A percentile compares a stretch with the other conserved stretches of the same genome.
phyloP scores from a whole-genome alignment of 2,797 vertebrate species.

The Pangasius djambal region DNA sequence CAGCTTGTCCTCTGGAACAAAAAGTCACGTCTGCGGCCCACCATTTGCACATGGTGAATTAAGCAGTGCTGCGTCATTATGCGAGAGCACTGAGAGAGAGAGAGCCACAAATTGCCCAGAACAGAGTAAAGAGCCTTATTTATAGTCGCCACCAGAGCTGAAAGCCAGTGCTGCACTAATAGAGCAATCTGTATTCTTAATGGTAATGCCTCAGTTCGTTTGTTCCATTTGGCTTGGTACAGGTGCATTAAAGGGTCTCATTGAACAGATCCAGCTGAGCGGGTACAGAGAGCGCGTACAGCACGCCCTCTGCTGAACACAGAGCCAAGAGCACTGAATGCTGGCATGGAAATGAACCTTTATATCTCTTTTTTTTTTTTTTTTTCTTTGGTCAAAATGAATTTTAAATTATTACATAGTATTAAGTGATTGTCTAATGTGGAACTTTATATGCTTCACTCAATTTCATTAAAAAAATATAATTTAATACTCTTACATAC shows the following conservation, averaged over 20 bases:
- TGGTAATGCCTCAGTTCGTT: conserved; percentile 77
- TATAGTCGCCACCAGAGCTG: conserved; percentile 70
- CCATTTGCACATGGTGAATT: conserved; percentile 67
- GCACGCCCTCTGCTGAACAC: conserved; percentile 71
- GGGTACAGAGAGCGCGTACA: conserved; percentile 47
- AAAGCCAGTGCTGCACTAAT: conserved; percentile 75
- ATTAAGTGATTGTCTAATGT: neutral
- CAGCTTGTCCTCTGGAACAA: conserved; percentile 64
- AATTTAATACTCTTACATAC: neutral
- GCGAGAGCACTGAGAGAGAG: conserved; percentile 62
- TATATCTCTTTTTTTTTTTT: neutral
- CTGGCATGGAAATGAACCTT: neutral
- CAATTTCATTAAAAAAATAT: neutral
- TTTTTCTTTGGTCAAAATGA: neutral
- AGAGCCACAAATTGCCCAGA: conserved; percentile 73
- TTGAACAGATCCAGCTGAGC: conserved; percentile 64
- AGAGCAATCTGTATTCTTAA: conserved; percentile 81
- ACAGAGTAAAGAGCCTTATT: conserved; percentile 76
- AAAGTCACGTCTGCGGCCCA: conserved; percentile 55
- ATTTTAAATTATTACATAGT: neutral
- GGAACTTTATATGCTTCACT: neutral
- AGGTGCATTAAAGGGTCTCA: conserved; percentile 75
- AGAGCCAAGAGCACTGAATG: conserved; percentile 13
- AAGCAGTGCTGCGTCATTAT: conserved; percentile 73
- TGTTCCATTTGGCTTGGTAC: conserved; percentile 79